Conservation (phyloP, 1,140 invertebrate genomes). For the Phymorhynchus buccinoides region DNA sequence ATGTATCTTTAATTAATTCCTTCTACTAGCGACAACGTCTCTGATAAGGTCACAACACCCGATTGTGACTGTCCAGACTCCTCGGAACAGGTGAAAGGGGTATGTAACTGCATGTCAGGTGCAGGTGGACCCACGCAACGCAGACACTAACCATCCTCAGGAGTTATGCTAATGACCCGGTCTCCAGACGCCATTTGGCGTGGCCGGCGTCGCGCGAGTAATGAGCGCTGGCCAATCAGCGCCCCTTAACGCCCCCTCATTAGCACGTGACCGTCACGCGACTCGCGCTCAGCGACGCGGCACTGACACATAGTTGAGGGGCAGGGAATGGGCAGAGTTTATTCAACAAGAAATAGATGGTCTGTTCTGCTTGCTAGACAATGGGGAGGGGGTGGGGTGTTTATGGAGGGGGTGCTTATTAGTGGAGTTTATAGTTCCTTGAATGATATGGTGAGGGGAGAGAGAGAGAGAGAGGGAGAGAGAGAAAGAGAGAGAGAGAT, state of each 20-base stretch:
- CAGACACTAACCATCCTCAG: constrained; percentile 4
- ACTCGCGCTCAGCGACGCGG: not conserved
- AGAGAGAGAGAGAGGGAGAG: not conserved
- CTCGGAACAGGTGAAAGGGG: not conserved
- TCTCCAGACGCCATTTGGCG: not conserved
- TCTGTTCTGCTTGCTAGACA: not conserved
- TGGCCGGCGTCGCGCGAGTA: not conserved
- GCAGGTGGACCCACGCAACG: not conserved
- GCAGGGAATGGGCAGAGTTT: not conserved
- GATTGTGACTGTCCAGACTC: no score
- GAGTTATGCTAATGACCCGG: not conserved
- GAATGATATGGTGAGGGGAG: not conserved
- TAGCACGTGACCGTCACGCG: not conserved
- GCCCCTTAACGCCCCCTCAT: not conserved
- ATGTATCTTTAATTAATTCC: no score
- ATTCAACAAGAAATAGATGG: no score
- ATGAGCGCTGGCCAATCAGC: not conserved
- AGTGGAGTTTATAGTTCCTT: no score
- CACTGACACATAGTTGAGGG: not conserved
- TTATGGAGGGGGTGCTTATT: no score
- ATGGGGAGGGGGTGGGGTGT: no score
- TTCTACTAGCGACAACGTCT: no score
- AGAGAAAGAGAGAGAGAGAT: not conserved
- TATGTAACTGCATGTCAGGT: not conserved
- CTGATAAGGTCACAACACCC: no score